Conservation (phyloP, 2,888 invertebrate species). For the Parnassius mnemosyne region DNA sequence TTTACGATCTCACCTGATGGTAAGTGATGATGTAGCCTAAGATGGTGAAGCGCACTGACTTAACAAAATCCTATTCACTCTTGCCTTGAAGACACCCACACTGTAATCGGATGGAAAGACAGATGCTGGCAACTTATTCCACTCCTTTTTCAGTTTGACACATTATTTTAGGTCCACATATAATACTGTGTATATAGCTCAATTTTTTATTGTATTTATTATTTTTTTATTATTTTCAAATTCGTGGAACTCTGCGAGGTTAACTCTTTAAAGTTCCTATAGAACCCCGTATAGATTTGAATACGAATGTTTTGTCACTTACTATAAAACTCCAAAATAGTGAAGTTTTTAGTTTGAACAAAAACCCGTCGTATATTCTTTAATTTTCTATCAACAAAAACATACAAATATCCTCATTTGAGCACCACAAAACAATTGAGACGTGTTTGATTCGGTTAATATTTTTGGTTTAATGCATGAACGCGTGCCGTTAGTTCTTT, state of each 20-base stretch:
- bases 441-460: constrained; percentile 29
- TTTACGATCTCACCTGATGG: no score
- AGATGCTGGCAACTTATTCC: no score
- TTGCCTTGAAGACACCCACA: no score
- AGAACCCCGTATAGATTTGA: not conserved
- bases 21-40: no score
- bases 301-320: constrained; percentile 2
- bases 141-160: no score
- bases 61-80: no score
- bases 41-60: no score
- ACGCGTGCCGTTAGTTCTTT: constrained; percentile 29
- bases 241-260: constrained; percentile 6
- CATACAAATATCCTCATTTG: not conserved
- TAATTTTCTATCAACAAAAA: not conserved
- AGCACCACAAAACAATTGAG: constrained; percentile 4
- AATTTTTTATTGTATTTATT: constrained; percentile 5
- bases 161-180: constrained; percentile 8
- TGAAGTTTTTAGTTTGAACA: not conserved
- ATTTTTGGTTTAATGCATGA: constrained; percentile 29
- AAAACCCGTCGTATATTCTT: not conserved
- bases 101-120: no score
- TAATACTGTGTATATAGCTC: constrained; percentile 6
- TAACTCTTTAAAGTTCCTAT: not conserved
- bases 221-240: no score
- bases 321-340: not conserved